Conservation (phyloP, 92 coral and sea anemone species). For the Zoanthus sansibaricus region DNA sequence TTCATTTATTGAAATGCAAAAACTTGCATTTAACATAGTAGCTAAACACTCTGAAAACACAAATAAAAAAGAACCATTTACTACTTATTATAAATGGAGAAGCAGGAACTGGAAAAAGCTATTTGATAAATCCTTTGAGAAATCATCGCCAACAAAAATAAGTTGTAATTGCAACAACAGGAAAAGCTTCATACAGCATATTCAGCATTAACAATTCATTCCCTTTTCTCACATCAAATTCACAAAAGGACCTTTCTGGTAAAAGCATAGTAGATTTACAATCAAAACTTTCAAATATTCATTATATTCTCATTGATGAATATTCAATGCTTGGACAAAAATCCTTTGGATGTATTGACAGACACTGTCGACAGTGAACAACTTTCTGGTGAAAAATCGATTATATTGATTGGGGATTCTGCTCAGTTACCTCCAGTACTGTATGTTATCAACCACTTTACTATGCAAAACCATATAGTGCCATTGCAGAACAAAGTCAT, state of each 20-base stretch:
- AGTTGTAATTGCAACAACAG: slow-evolving; percentile 63
- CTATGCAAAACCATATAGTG: slow-evolving; percentile 67
- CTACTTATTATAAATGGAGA: slow-evolving; percentile 61
- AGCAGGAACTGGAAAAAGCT: slow-evolving; percentile 69
- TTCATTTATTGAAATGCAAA: slow-evolving; percentile 47
- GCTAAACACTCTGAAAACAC: slow-evolving; percentile 42
- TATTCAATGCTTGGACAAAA: slow-evolving; percentile 69
- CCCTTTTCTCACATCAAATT: neutral
- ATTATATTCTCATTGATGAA: slow-evolving; percentile 60
- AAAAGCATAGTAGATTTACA: slow-evolving; percentile 3
- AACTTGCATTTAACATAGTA: slow-evolving; percentile 47
- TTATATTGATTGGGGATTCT: slow-evolving; percentile 56
- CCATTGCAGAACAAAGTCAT: slow-evolving; percentile 57
- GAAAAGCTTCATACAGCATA: slow-evolving; percentile 59
- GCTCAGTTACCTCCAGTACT: slow-evolving; percentile 59
- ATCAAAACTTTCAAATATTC: slow-evolving; percentile 9
- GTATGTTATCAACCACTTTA: slow-evolving; percentile 50
- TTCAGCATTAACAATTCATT: slow-evolving; percentile 14
- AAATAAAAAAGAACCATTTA: slow-evolving; percentile 41
- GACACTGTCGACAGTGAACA: slow-evolving; percentile 17
- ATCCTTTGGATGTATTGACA: slow-evolving; percentile 55
- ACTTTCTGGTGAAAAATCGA: slow-evolving; percentile 9
- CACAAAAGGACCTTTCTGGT: neutral
- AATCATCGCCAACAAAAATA: slow-evolving; percentile 6
- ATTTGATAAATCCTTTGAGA: slow-evolving; percentile 21